These are phyloP conservation scores for Littorina saxatilis DNA, from an alignment of 1,140 invertebrate genomes.

Conservation along the genomic window DNA sequence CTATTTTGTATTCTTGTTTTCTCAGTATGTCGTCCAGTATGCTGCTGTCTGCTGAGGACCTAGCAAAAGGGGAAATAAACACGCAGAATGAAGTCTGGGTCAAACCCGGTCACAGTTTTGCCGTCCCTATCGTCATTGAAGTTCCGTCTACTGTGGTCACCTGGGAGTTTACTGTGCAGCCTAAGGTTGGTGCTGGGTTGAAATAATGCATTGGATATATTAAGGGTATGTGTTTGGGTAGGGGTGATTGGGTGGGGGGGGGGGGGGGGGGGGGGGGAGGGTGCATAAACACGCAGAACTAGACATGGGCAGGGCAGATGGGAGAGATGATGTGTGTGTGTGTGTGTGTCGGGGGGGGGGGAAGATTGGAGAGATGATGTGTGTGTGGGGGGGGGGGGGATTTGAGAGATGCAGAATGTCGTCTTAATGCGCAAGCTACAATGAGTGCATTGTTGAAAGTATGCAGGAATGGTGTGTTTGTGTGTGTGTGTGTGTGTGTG, in stretches of 20 bases:
- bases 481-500: no score
- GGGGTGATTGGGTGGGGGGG: not conserved
- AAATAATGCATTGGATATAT: no score
- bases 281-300: no score
- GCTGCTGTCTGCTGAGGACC: slow-evolving; percentile 61
- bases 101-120: slow-evolving; percentile 64
- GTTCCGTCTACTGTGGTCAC: slow-evolving; percentile 56
- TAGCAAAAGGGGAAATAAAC: slow-evolving; percentile 65
- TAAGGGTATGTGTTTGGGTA: no score
- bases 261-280: not conserved
- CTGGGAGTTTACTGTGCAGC: slow-evolving; percentile 72
- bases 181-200: slow-evolving; percentile 61
- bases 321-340: not conserved
- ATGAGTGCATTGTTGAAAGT: no score
- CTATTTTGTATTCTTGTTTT: not conserved
- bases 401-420: no score
- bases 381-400: no score
- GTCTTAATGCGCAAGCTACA: no score
- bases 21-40: slow-evolving; percentile 65
- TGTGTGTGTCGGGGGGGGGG: not conserved
- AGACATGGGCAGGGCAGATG: no score
- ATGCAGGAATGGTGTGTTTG: no score
- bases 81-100: slow-evolving; percentile 66
- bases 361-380: not conserved
- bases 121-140: slow-evolving; percentile 65